Percentiles rank a stretch among this genome's conserved stretches.
phyloP scores from a whole-genome alignment of 2,113 vertebrate species.

The Cisticola juncidis region DNA sequence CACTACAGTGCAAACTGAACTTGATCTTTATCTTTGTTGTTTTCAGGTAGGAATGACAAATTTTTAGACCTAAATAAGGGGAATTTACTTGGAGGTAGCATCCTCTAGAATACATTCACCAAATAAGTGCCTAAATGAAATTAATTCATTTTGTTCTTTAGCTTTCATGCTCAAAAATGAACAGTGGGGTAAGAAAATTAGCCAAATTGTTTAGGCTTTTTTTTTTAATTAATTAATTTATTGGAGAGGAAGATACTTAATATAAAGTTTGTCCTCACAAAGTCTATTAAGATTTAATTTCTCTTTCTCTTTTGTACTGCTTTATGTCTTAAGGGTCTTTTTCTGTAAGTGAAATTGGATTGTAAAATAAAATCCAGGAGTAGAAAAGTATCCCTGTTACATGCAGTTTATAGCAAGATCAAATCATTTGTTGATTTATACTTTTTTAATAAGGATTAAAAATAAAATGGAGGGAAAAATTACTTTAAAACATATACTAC shows the following conservation, averaged over 20 bases:
- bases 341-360: background rate
- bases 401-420: background rate
- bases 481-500: background rate
- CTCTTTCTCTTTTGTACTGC: background rate
- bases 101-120: background rate
- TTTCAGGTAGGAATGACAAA: background rate
- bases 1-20: background rate
- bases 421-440: background rate
- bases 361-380: background rate
- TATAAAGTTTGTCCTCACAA: background rate
- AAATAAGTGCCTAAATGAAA: background rate
- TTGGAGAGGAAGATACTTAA: accelerated
- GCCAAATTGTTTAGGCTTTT: background rate
- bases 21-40: background rate
- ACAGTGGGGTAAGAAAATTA: background rate
- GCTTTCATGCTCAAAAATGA: background rate
- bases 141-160: background rate
- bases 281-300: background rate
- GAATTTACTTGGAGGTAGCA: background rate
- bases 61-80: background rate
- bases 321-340: background rate
- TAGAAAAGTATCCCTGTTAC: background rate
- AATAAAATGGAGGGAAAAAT: background rate
- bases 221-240: background rate
- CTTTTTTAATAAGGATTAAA: background rate